Conservation (phyloP, 2,888 invertebrate species). For the Leucophenga maculata region DNA sequence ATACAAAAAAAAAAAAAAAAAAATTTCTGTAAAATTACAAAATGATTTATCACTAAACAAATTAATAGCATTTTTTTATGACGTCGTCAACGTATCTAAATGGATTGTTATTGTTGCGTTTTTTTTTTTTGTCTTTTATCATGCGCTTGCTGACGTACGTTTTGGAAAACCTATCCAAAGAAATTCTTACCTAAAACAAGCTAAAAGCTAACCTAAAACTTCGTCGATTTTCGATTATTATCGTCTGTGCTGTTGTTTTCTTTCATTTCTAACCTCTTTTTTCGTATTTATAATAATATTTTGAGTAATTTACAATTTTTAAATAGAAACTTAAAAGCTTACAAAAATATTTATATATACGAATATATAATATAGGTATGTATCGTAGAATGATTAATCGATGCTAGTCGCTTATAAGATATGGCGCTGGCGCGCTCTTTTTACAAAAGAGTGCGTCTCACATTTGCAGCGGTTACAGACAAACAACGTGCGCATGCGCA, state of each 20-base stretch:
- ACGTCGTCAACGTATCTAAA: background rate
- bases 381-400: background rate
- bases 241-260: constrained; percentile 53
- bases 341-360: constrained; percentile 36
- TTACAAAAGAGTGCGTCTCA: constrained; percentile 39
- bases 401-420: constrained; percentile 22
- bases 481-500: background rate
- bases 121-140: background rate
- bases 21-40: constrained; percentile 14
- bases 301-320: constrained; percentile 50
- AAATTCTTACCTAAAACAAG: background rate
- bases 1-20: constrained; percentile 9
- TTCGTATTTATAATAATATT: constrained; percentile 48
- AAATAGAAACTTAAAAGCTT: constrained; percentile 20
- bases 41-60: constrained; percentile 12
- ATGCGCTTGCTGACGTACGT: background rate
- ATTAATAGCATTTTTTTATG: constrained; percentile 15
- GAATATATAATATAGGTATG: constrained; percentile 34
- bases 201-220: background rate
- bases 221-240: constrained; percentile 47
- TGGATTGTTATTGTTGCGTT: background rate
- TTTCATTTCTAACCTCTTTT: constrained; percentile 57
- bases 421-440: constrained; percentile 52
- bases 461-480: constrained; percentile 49
- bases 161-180: background rate